These are phyloP conservation scores for Catonia carolina DNA, from an alignment of 2,888 invertebrate species.

Conservation along the genomic window DNA sequence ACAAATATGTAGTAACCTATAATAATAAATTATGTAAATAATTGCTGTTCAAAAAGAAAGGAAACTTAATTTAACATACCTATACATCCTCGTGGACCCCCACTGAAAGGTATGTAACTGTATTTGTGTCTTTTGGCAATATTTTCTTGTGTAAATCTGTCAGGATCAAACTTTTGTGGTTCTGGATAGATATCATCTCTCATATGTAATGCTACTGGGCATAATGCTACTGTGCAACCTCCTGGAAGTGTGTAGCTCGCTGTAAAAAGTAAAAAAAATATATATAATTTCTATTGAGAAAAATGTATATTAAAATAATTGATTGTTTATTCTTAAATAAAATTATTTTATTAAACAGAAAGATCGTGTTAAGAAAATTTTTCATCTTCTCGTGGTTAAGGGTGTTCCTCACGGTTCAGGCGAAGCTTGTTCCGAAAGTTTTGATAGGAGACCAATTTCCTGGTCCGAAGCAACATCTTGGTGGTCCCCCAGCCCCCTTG, in stretches of 20 bases:
- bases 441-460: no score
- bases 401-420: no score
- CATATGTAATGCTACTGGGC: conserved; percentile 30
- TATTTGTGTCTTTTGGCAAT: conserved; percentile 30
- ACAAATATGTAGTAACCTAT: no score
- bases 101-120: conserved; percentile 32
- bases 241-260: conserved; percentile 26
- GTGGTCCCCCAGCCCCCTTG: no score
- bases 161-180: conserved; percentile 31
- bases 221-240: conserved; percentile 28
- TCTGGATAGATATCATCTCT: conserved; percentile 27
- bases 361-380: no score
- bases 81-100: conserved; percentile 33
- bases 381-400: no score
- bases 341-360: background rate
- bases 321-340: no score
- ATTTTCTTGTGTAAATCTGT: conserved; percentile 29
- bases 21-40: no score
- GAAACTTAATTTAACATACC: conserved; percentile 24
- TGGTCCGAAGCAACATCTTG: no score
- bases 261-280: conserved; percentile 6
- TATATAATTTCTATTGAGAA: no score
- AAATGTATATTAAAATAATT: background rate
- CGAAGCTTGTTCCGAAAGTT: no score
- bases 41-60: no score